A percentile compares a stretch with the other conserved stretches of the same genome.
phyloP scores from a whole-genome alignment of 2,113 vertebrate genomes.

The Pachypanchax playfairii region DNA sequence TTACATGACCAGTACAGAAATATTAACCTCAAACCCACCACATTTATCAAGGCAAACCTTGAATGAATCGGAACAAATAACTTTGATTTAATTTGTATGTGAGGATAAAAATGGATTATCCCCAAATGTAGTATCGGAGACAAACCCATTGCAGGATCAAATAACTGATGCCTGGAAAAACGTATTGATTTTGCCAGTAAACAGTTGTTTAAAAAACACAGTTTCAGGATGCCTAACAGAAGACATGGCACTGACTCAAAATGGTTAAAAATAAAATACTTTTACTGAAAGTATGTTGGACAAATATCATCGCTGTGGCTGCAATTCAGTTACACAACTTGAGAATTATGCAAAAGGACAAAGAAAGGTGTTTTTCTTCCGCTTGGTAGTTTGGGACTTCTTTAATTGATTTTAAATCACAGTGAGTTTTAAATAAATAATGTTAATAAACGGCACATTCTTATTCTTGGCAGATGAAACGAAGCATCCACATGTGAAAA shows the following conservation, averaged over 20 bases:
- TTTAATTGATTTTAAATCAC: too few species aligned
- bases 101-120: too few species aligned
- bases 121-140: too few species aligned
- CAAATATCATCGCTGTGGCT: slow-evolving; percentile 35
- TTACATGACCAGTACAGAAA: slow-evolving; percentile 10
- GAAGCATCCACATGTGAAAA: too few species aligned
- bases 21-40: slow-evolving; percentile 6
- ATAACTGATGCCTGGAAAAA: slow-evolving; percentile 68
- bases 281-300: slow-evolving; percentile 37
- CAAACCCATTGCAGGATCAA: too few species aligned
- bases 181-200: slow-evolving; percentile 49
- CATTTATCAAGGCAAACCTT: too few species aligned
- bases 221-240: slow-evolving; percentile 36
- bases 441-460: neutral
- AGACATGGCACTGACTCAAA: slow-evolving; percentile 21
- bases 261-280: slow-evolving; percentile 47
- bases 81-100: slow-evolving; percentile 38
- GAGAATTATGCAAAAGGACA: slow-evolving; percentile 11
- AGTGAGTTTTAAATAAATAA: neutral
- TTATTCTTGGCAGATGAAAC: neutral
- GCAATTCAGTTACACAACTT: slow-evolving; percentile 42
- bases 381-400: neutral
- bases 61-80: too few species aligned
- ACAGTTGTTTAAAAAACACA: slow-evolving; percentile 49
- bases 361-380: neutral